Base-by-base conservation (phyloP, 2,113 vertebrate species). In the Brienomyrus longianalis region DNA sequence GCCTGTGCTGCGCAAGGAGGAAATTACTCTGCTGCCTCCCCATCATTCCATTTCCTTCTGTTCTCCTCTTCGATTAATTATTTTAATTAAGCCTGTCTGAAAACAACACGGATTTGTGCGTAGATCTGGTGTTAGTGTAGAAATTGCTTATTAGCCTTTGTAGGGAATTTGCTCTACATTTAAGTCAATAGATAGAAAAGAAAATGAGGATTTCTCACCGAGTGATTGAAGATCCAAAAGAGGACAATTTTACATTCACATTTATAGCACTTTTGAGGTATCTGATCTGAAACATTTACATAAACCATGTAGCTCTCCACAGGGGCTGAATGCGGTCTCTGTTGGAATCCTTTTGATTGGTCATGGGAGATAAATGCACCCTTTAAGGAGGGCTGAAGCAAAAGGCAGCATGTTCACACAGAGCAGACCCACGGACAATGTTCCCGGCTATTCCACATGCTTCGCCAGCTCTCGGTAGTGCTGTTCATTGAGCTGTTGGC, bases 51-150 rank as follows among this genome's bases (percentile, higher is more conserved):
- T 70, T 70, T 70, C 62, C 62, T 70, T 45, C 77, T 45, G 31
- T 83, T 45, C 77, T 83, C 8, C 77, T 21, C 77, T 45, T 83
- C 77, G 9, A 27, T 83, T 45, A 83, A 45, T 83, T 83, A 45
- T 83, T 83, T 83, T 83, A 83, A 83, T 83, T 83, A 83, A 83
- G 43, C 77, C 77, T 45, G 77, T 43, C 77, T 83, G 77, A 83
- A 83, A 83, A 83, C 77, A 43, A 83, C 77, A 31, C 1, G 19
- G 62, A 13, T 70, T 23, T 83, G 19, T 83, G 43, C 19, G 7
- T 45, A 23, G 77, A 83, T 83, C 35, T 21, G 35, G 8, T 45
- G 39, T 45, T 21, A 21, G 6, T 43, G 77, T 4, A 9, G 8
- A 21, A 45, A 83, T 13, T 66, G 59, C 27, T 66, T 31, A 70